phyloP scores from a whole-genome alignment of 2,113 vertebrate genomes.

The Cryptoleucopteryx plumbea region DNA sequence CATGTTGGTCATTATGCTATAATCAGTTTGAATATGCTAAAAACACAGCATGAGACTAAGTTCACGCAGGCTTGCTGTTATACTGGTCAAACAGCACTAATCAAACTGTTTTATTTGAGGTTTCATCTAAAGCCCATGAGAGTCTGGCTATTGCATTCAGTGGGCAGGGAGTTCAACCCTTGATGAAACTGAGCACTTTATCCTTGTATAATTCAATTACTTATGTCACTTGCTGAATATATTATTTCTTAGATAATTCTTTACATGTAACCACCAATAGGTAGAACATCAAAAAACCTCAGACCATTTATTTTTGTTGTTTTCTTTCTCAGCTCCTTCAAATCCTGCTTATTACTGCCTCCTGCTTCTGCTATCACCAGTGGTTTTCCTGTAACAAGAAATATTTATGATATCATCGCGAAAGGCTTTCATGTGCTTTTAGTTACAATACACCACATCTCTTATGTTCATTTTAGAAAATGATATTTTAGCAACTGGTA shows the following conservation, averaged over 20 bases:
- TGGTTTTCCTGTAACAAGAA: neutral
- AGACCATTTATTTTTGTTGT: neutral
- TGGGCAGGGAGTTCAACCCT: neutral
- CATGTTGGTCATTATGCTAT: neutral
- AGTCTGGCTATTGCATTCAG: neutral
- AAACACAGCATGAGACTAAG: neutral
- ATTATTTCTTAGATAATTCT: neutral
- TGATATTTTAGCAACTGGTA: neutral
- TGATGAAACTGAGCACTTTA: neutral
- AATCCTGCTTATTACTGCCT: neutral
- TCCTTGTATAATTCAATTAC: neutral
- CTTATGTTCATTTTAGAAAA: neutral
- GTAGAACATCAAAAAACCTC: neutral
- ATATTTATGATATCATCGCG: neutral
- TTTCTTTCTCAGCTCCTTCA: neutral
- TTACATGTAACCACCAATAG: neutral
- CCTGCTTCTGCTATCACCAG: neutral
- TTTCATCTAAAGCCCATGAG: neutral
- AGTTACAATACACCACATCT: neutral
- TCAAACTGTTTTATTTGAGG: constrained; percentile 4
- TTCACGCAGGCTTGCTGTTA: neutral
- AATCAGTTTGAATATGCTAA: neutral
- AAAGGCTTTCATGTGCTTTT: neutral
- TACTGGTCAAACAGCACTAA: neutral
- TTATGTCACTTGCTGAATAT: neutral